Evolutionary conservation across 2,888 invertebrate genomes (phyloP), one percentile per base, ranked within the genome.

Genomic region (Leistus spinibarbis): DNA sequence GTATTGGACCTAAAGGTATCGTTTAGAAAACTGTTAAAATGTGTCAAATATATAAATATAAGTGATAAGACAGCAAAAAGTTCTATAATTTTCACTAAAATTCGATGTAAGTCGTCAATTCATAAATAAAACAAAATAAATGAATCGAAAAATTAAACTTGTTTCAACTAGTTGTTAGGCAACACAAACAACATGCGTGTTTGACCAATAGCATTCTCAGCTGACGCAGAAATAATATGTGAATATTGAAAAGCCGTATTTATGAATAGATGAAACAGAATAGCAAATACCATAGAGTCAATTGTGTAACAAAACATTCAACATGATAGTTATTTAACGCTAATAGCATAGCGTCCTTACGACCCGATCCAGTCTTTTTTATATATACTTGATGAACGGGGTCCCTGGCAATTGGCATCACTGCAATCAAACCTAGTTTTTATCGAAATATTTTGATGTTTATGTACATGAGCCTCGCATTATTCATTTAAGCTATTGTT

Each of bases 281-380:
- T 40, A 40, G 40, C 5, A 62, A 67, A 67, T 60, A 64, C 67
- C 10, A 60, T 73, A 73, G n/a, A n/a, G 73, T 73, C 73, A 73
- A 73, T 73, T 73, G 73, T 73, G 60, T 73, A 73, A 10, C 60
- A 64, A 64, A 71, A 73, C 67, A 27, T 73, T 73, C 67, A 67
- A 73, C 60, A 73, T 67, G 57, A 65, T 19, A 56, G 22, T 64
- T 66, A 40, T 60, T 27, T 13, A 16, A 60, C 73, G 73, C 73
- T 73, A 66, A 19, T 13, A 53, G 67, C 73, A 62, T 73, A 73
- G 73, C 73, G 73, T 73, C 73, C 73, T 73, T 70, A 19, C 19
- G 27, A 67, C 73, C 73, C 73, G 73, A 73, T 73, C 73, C 73
- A 73, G 57, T 62, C 60, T 66, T 73, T 73, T 27, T 57, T 57